Base-by-base conservation (phyloP, 2,797 vertebrate genomes). In the Macroramphosus scolopax region DNA sequence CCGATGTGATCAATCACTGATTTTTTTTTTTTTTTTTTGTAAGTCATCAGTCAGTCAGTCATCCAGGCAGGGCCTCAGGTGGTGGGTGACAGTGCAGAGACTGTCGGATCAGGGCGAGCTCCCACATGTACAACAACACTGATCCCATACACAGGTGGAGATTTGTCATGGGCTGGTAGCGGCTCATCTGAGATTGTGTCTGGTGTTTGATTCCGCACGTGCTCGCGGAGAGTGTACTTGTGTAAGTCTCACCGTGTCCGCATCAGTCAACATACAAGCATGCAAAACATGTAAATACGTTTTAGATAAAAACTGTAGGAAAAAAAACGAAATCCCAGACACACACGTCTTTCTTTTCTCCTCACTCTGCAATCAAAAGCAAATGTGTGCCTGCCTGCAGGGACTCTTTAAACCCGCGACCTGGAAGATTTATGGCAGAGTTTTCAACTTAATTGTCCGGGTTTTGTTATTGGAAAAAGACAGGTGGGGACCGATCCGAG, bases 371-470 rank as follows among this genome's bases (percentile, higher is more conserved):
- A 86, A 82, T 80, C 71, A 78, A 77, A 87, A 77, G 63, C 68
- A 70, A 84, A 85, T 75, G 64, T 75, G 51, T 70, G 36, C 25
- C 40, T 61, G 84, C 84, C 85, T 59, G 33, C 46, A 81, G 82
- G 80, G 65, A 76, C 66, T 85, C 56, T 80, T 76, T 72, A 84
- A 73, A 80, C 77, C 65, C 72, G 75, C 58, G 41, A 82, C 64
- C 72, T 76, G 58, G 47, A 77, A 82, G 80, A 85, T 87, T 88
- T 85, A 85, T 80, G 57, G 28, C 51, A 18, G 70, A 84, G 78
- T 83, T 88, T 79, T 80, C 69, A 76, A 85, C 68, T 78, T 85
- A 86, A 89, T 89, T 89, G 82, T 83, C 68, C 24, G 39, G 65
- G 36, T n/a, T 85, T 86, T 86, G 78, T 86, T 87, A 82, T 80